phyloP scores from a whole-genome alignment of 1,140 invertebrate species.

The Fopius arisanus region DNA sequence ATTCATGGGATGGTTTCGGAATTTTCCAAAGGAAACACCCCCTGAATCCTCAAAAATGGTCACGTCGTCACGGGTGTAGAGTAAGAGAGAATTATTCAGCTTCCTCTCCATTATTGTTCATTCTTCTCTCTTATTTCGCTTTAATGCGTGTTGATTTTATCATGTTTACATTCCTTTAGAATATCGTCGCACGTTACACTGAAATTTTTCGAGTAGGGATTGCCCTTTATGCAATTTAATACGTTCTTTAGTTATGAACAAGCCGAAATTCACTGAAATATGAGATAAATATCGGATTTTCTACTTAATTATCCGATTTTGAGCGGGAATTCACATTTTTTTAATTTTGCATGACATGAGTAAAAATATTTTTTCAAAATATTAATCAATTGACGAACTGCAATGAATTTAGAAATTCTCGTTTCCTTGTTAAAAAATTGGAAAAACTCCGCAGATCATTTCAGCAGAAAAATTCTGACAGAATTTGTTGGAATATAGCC shows the following conservation, averaged over 20 bases:
- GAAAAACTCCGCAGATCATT: no score
- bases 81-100: neutral
- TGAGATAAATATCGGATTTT: no score
- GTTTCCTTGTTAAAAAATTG: no score
- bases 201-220: neutral
- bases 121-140: neutral
- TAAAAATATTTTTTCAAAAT: no score
- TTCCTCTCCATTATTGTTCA: constrained; percentile 1
- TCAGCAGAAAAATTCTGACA: no score
- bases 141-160: constrained; percentile 12
- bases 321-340: no score
- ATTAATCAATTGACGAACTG: no score
- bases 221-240: neutral
- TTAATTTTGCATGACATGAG: no score
- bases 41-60: constrained; percentile 3
- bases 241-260: neutral
- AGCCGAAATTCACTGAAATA: no score
- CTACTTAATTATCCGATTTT: no score
- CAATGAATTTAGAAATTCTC: no score
- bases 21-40: neutral
- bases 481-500: no score
- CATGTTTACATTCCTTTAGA: neutral
- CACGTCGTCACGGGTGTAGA: neutral
- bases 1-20: neutral
- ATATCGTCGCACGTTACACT: neutral